Evolutionary conservation across 2,888 invertebrate species (phyloP), one percentile per base, ranked within the genome.

Genomic region (Nymphalis urticae): DNA sequence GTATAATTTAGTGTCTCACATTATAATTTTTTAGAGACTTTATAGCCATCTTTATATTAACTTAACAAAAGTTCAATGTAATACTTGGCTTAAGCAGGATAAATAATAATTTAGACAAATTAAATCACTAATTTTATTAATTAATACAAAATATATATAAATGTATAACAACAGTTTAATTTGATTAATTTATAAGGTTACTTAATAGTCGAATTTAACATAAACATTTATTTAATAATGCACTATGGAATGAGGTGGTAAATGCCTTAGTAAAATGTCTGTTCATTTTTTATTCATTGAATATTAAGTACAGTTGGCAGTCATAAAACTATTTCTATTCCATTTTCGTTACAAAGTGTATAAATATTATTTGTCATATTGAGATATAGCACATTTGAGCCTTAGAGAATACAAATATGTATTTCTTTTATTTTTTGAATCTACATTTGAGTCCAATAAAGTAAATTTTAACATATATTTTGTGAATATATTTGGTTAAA

Each of bases 241-340:
- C 66, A 66, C 36, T 62, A 36, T 66, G 62, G 66, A 66, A 66
- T 66, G 62, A 61, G 61, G 48, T 62, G 48, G 66, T 66, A 62
- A 62, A 66, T 54, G 66, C 61, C 56, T 36, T 19, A 36, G 42
- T 36, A 58, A 58, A n/a, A 10, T 19, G 42, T 58, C 36, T 1
- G 1, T 10, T 32, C 5, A 32, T 32, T 9, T 10, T 32, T 58
- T 42, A 19, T 7, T 8, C 19, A 58, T 19, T 58, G 58, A 19
- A 58, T 13, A 36, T 62, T 51, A 62, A 62, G 51, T 62, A 62
- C 62, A 62, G 42, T 62, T 53, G 13, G 13, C 19, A 53, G 42
- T 7, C 21, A 36, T 16, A 27, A 54, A 9, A 8, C 9, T 19
- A 42, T 19, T 58, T 58, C 16, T n/a, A 58, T n/a, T 36, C 58